Conservation (phyloP, 2,797 vertebrate species). For the Urophycis tenuis region DNA sequence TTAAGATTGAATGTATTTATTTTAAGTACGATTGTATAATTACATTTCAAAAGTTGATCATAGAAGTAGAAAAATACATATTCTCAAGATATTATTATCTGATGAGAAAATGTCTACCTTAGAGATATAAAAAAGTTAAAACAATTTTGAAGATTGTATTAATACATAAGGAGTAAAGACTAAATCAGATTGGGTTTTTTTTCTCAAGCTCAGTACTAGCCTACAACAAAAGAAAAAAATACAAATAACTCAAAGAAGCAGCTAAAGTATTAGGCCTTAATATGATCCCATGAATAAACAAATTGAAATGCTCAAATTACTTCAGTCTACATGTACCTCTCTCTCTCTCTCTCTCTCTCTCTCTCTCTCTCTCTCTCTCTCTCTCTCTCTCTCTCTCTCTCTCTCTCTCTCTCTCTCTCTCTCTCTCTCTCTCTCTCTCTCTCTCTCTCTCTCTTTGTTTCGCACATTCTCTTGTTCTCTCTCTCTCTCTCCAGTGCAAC, state of each 20-base stretch:
- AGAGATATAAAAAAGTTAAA: conserved; percentile 36
- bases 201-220: conserved; percentile 7
- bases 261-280: conserved; percentile 7
- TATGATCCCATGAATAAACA: conserved; percentile 6
- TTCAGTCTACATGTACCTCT: background rate
- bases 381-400: conserved; percentile 1
- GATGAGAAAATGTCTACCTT: conserved; percentile 31
- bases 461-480: background rate
- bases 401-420: conserved; percentile 1
- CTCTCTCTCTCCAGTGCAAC: conserved; percentile 26
- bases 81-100: conserved; percentile 24
- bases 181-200: conserved; percentile 26
- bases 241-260: conserved; percentile 10
- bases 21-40: conserved; percentile 22
- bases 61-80: conserved; percentile 40
- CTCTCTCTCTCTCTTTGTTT: background rate
- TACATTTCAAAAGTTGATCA: conserved; percentile 30
- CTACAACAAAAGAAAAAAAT: background rate
- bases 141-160: conserved; percentile 4
- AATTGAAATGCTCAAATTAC: conserved; percentile 1
- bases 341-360: background rate
- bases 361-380: conserved; percentile 1
- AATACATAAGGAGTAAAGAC: conserved; percentile 17
- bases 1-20: conserved; percentile 30
- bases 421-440: background rate